Percentiles rank a stretch among this genome's conserved stretches.
These are phyloP conservation scores for Schizotus pectinicornis DNA, from an alignment of 2,888 invertebrate species.

Conservation along the genomic window DNA sequence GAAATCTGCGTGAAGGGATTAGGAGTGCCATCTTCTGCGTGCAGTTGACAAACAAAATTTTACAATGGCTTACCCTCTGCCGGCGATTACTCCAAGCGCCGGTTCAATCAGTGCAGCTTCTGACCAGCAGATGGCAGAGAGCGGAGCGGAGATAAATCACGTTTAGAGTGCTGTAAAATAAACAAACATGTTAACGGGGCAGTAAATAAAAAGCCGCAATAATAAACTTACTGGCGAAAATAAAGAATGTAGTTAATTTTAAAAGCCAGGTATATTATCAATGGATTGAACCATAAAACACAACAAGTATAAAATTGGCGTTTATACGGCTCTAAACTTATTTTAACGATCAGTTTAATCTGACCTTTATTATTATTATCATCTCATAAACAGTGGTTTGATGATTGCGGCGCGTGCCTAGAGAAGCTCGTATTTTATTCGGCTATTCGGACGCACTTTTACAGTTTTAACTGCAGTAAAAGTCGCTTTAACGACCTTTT, in stretches of 20 bases:
- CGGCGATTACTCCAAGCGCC: slow-evolving; percentile 39
- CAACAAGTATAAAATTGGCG: slow-evolving; percentile 56
- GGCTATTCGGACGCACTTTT: slow-evolving; percentile 57
- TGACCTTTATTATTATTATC: slow-evolving; percentile 57
- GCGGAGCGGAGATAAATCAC: slow-evolving; percentile 28
- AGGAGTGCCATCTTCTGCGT: slow-evolving; percentile 28
- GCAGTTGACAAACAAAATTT: not conserved
- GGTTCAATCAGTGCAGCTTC: slow-evolving; percentile 44
- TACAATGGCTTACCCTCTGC: slow-evolving; percentile 36
- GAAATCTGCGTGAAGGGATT: not conserved
- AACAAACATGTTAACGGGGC: slow-evolving; percentile 15
- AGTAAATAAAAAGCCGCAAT: slow-evolving; percentile 20
- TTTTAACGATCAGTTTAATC: slow-evolving; percentile 59
- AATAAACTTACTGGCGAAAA: slow-evolving; percentile 35
- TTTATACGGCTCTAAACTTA: slow-evolving; percentile 57
- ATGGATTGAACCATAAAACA: slow-evolving; percentile 55
- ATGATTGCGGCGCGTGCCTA: slow-evolving; percentile 56
- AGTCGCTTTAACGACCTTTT: slow-evolving; percentile 59
- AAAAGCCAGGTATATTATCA: slow-evolving; percentile 51
- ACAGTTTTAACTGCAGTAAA: slow-evolving; percentile 60
- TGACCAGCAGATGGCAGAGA: slow-evolving; percentile 49
- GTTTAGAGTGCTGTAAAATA: slow-evolving; percentile 24
- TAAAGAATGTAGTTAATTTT: slow-evolving; percentile 35
- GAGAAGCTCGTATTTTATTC: slow-evolving; percentile 55
- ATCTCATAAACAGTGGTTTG: slow-evolving; percentile 55